A percentile compares a stretch with the other conserved stretches of the same genome.
These are phyloP conservation scores for Drosophila eohydei DNA, from an alignment of 2,888 invertebrate species.

Conservation along the genomic window DNA sequence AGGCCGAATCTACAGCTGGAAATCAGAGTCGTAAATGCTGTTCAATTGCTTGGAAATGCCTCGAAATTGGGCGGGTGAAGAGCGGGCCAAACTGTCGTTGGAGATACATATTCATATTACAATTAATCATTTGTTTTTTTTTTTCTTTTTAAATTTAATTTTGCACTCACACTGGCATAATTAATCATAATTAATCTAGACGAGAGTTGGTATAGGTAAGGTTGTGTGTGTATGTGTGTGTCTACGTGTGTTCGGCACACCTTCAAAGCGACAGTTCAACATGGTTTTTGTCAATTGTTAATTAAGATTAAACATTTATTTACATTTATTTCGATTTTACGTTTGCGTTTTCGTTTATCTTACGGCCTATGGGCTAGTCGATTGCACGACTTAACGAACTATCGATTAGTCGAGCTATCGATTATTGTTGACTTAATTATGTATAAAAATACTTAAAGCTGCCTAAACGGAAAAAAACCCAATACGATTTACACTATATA, in stretches of 20 bases:
- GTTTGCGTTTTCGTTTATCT: slow-evolving; percentile 55
- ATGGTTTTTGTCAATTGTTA: slow-evolving; percentile 26
- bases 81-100: not conserved
- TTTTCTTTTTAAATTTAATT: slow-evolving; percentile 54
- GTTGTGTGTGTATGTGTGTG: slow-evolving; percentile 12
- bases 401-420: slow-evolving; percentile 20
- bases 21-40: slow-evolving; percentile 52
- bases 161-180: slow-evolving; percentile 40
- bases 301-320: slow-evolving; percentile 76
- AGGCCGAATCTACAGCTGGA: slow-evolving; percentile 32
- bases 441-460: slow-evolving; percentile 81
- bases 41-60: slow-evolving; percentile 30
- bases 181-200: slow-evolving; percentile 74
- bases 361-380: slow-evolving; percentile 40
- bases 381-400: slow-evolving; percentile 26
- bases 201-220: slow-evolving; percentile 40
- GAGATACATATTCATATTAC: slow-evolving; percentile 42
- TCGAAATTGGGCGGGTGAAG: slow-evolving; percentile 4
- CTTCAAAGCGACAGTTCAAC: slow-evolving; percentile 29
- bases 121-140: slow-evolving; percentile 57
- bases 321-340: slow-evolving; percentile 62
- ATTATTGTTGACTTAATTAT: slow-evolving; percentile 63
- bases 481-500: slow-evolving; percentile 68
- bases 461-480: slow-evolving; percentile 49
- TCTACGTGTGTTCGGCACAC: not conserved